Base-by-base conservation (phyloP, 2,113 vertebrate species). In the Peromyscus maniculatus region DNA sequence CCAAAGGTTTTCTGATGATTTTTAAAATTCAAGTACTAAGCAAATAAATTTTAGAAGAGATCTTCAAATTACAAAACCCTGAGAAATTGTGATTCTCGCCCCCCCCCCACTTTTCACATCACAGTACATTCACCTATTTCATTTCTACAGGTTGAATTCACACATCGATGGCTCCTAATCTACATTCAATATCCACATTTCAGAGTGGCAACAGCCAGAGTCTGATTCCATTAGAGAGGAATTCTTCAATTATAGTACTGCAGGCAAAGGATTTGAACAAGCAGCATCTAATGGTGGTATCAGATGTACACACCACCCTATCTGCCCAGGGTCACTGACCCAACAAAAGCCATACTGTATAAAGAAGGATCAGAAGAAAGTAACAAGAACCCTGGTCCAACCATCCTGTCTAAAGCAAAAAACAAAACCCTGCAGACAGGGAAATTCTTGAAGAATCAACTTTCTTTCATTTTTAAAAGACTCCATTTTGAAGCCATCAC, bases 141-240 rank as follows among this genome's bases (percentile, higher is more conserved):
- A 84, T 77, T 93, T 97, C 78, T 78, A 87, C 79, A 89, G 96
- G 46, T 33, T 59, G 57, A 96, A 98, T 97, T 98, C 95, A 97
- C 66, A 98, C 97, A 93, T 84, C 84, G 57, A 86, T 84, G 87
- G 24, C 71, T 87, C 92, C 59, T 64, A 96, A 88, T 79, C 88
- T 97, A 98, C 91, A 91, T 77, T 4, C 36, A 72, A 97, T 86
- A 91, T 84, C 97, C 92, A 93, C 52, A 97, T 97, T 95, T 95
- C 96, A 95, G 79, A 95, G 52, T 2, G 21, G 88, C 89, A 98
- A 98, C 77, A 91, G 69, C 46, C 87, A 95, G 96, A 95, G 95
- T 93, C 95, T 89, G 94, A 98, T 98, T 97, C 98, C 95, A 98
- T 92, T 94, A 96, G 93, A 82, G 84, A 97, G 96, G 89, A 96